Conservation (phyloP, 2,113 vertebrate genomes). For the Recurvirostra avosetta region DNA sequence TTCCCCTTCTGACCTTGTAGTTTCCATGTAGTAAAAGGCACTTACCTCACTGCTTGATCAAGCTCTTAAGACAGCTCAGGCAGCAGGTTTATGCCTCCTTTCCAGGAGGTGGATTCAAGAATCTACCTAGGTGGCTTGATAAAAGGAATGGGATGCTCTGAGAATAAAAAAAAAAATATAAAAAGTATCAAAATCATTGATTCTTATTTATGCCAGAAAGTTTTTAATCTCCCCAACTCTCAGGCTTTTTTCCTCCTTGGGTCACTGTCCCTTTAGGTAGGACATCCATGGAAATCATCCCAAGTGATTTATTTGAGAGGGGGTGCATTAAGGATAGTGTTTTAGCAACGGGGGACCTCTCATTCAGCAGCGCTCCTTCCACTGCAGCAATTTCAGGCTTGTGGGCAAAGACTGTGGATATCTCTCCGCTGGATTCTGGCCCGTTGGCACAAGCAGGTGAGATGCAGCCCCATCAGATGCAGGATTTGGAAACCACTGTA, state of each 20-base stretch:
- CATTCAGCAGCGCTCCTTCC: background rate
- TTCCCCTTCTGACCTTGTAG: slow-evolving; percentile 61
- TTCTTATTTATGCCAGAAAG: background rate
- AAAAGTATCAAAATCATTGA: background rate
- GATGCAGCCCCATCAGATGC: background rate
- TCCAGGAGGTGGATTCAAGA: slow-evolving; percentile 59
- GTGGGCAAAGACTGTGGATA: background rate
- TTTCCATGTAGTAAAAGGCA: slow-evolving; percentile 59
- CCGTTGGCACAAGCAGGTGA: background rate
- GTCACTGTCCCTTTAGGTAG: background rate
- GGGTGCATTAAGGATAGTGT: background rate
- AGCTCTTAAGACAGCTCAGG: slow-evolving; percentile 58
- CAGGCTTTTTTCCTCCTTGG: background rate
- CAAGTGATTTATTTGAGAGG: background rate
- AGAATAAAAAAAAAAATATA: background rate
- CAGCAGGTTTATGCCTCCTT: slow-evolving; percentile 52
- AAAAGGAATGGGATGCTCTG: slow-evolving; percentile 5
- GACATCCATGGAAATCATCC: background rate
- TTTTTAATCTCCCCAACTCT: background rate
- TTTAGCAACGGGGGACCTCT: background rate
- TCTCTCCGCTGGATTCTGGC: background rate
- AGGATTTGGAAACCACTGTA: background rate
- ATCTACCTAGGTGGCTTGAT: slow-evolving; percentile 38
- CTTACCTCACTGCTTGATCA: slow-evolving; percentile 66
- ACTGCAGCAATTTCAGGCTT: background rate